These are phyloP conservation scores for Hydractinia symbiolongicarpus DNA, from an alignment of 30 jellyfish, hydroid and myxozoan genomes.

Conservation along the genomic window DNA sequence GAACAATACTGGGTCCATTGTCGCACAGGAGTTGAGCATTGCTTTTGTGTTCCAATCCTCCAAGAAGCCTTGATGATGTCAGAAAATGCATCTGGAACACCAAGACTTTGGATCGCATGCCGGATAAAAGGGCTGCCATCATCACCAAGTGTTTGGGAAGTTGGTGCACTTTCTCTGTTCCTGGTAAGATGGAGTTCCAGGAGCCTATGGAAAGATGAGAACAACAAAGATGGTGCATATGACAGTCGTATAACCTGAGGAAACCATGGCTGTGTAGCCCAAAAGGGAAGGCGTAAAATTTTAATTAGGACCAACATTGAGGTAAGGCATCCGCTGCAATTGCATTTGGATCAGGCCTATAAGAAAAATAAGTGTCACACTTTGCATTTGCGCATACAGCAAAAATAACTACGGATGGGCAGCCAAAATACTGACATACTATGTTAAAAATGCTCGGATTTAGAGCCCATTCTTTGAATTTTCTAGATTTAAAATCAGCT, in stretches of 20 bases:
- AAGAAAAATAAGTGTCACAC: slow-evolving; percentile 24
- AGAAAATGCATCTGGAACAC: not conserved
- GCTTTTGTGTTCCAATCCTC: not conserved
- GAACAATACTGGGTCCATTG: not conserved
- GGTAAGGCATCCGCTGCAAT: slow-evolving; percentile 48
- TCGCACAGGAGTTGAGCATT: not conserved
- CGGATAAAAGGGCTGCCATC: not conserved
- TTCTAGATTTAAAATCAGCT: slow-evolving; percentile 49
- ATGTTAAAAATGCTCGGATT: slow-evolving; percentile 13
- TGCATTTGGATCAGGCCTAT: slow-evolving; percentile 51
- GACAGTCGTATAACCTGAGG: slow-evolving; percentile 9
- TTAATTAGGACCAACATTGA: slow-evolving; percentile 32
- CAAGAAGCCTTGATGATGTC: not conserved
- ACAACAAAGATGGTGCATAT: not conserved
- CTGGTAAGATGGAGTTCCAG: not conserved
- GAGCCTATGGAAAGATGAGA: not conserved
- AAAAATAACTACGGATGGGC: slow-evolving; percentile 44
- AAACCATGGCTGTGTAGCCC: slow-evolving; percentile 48
- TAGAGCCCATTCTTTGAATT: slow-evolving; percentile 47
- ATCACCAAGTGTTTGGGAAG: not conserved
- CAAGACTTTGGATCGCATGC: not conserved
- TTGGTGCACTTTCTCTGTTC: not conserved
- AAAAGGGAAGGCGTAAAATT: slow-evolving; percentile 47
- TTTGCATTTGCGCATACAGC: slow-evolving; percentile 34
- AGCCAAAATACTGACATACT: not conserved